Conservation (phyloP, 1,140 invertebrate genomes). For the Psilanteris sp. region DNA sequence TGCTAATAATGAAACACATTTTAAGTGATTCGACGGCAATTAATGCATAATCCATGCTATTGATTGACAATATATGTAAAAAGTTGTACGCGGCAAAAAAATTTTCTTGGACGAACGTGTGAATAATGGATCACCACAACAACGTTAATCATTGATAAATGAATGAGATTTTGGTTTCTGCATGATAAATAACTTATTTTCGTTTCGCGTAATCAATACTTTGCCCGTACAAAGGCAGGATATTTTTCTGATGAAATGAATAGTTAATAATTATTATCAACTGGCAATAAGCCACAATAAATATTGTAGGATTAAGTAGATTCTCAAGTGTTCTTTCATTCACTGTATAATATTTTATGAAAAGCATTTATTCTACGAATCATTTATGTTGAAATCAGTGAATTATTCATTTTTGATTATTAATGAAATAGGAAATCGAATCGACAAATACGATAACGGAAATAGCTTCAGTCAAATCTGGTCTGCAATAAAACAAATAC, state of each 20-base stretch:
- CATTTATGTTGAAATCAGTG: constrained; percentile 16
- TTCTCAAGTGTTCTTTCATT: constrained; percentile 11
- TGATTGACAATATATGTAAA: too few species aligned
- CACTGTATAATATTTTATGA: constrained; percentile 16
- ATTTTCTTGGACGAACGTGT: constrained; percentile 9
- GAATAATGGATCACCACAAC: constrained; percentile 42
- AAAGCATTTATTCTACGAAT: constrained; percentile 10
- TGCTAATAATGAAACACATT: too few species aligned
- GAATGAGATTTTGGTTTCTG: constrained; percentile 9
- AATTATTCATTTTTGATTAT: constrained; percentile 12
- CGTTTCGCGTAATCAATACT: too few species aligned
- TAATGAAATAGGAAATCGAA: constrained; percentile 3
- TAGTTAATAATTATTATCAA: constrained; percentile 44
- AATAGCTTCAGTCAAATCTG: background rate
- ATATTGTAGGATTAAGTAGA: constrained; percentile 5
- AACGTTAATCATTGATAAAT: constrained; percentile 42
- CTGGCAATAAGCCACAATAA: too few species aligned
- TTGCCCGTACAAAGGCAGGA: too few species aligned
- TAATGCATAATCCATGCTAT: too few species aligned
- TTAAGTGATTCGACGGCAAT: too few species aligned
- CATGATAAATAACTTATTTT: constrained; percentile 13
- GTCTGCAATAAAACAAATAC: too few species aligned
- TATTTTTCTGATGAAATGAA: constrained; percentile 22
- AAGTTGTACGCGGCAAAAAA: background rate
- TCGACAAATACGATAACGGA: background rate